phyloP scores from a whole-genome alignment of 2,113 vertebrate genomes.

The Riparia riparia region DNA sequence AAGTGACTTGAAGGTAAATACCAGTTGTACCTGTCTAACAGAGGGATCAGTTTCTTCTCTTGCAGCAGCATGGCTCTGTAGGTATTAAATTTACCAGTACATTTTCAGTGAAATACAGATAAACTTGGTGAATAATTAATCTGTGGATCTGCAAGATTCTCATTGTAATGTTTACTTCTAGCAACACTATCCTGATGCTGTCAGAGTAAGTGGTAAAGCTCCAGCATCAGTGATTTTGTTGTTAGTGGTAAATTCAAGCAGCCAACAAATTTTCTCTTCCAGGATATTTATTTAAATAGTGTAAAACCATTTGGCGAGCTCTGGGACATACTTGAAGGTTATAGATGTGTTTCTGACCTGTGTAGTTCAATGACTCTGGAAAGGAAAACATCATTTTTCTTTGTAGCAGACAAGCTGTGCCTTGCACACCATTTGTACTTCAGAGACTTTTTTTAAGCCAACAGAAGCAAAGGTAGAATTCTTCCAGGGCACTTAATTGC shows the following conservation, averaged over 20 bases:
- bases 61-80: not conserved
- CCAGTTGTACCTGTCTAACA: not conserved
- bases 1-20: not conserved
- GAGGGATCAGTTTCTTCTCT: not conserved
- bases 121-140: not conserved
- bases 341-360: not conserved
- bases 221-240: constrained; percentile 98
- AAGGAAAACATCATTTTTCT: not conserved
- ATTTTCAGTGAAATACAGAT: not conserved
- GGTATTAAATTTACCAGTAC: not conserved
- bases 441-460: not conserved
- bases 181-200: constrained; percentile 92
- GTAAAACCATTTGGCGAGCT: not conserved
- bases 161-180: constrained; percentile 75
- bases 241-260: constrained; percentile 78
- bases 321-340: not conserved
- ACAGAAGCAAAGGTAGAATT: not conserved
- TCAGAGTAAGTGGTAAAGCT: constrained; percentile 86
- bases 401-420: not conserved
- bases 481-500: not conserved
- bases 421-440: not conserved
- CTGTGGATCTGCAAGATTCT: constrained; percentile 59
- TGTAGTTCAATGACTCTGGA: not conserved
- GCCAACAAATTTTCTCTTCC: constrained; percentile 21
- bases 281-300: not conserved